Evolutionary conservation across 2,888 invertebrate species (phyloP).

Genomic region (Xanthia icteritia): DNA sequence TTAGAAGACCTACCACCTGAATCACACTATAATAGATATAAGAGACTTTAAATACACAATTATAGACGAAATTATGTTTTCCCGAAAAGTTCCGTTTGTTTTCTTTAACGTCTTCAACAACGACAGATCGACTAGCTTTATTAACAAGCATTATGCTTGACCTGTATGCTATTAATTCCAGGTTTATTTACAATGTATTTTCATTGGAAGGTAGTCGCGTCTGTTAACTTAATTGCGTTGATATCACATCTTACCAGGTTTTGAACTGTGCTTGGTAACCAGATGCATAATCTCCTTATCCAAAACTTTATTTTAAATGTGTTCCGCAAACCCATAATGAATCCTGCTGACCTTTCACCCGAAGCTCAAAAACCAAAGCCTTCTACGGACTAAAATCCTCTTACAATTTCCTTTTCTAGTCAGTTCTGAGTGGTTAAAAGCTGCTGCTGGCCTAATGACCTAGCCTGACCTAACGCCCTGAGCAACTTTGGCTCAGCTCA

Average conservation of each 20-base stretch:
- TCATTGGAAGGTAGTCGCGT: no score
- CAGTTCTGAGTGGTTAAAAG: constrained; percentile 44
- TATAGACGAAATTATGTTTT: no score
- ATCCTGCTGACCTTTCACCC: not conserved
- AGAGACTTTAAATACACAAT: no score
- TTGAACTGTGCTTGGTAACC: not conserved
- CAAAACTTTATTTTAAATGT: not conserved
- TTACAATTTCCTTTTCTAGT: constrained; percentile 24
- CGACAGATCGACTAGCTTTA: no score
- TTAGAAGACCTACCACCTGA: not conserved
- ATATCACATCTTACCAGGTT: no score
- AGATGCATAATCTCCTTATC: no score
- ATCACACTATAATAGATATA: no score
- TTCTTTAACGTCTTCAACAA: not conserved
- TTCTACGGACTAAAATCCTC: constrained; percentile 22
- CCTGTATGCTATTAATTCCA: no score
- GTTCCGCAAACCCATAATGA: not conserved
- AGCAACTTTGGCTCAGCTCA: constrained; percentile 39
- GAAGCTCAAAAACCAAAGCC: constrained; percentile 17
- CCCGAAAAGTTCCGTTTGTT: not conserved
- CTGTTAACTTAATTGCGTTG: no score
- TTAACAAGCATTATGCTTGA: no score
- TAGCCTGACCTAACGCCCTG: constrained; percentile 44
- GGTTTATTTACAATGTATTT: no score
- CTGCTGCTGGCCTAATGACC: constrained; percentile 52